phyloP scores from a whole-genome alignment of 2,888 invertebrate species.

The Mythimna loreyi region DNA sequence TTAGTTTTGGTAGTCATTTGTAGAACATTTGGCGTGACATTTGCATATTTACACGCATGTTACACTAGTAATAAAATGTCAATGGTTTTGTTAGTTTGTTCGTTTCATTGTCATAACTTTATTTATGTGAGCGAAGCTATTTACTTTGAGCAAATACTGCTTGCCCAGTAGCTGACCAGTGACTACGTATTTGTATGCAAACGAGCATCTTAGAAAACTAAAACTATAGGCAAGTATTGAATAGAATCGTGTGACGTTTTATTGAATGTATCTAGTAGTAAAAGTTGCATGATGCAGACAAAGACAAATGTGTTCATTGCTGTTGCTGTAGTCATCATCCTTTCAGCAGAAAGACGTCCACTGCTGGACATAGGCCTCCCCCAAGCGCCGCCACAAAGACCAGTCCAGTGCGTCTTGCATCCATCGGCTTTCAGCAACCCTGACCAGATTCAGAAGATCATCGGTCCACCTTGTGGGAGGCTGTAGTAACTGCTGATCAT shows the following conservation, averaged over 20 bases:
- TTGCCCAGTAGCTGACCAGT: neutral
- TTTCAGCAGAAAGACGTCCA: too few relatives aligned
- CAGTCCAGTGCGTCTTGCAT: too few relatives aligned
- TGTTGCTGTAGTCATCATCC: too few relatives aligned
- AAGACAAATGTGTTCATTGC: too few relatives aligned
- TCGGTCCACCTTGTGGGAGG: too few relatives aligned
- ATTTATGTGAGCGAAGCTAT: neutral
- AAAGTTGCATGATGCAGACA: neutral
- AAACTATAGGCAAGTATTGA: too few relatives aligned
- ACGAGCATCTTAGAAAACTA: neutral
- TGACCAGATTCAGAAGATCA: too few relatives aligned
- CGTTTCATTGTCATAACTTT: conserved; percentile 1
- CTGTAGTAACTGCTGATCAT: neutral
- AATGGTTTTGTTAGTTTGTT: conserved; percentile 25
- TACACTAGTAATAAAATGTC: conserved; percentile 24
- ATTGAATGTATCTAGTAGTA: neutral
- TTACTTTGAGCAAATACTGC: conserved; percentile 1
- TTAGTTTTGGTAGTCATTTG: conserved; percentile 52
- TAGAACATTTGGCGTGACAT: conserved; percentile 43
- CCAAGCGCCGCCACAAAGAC: too few relatives aligned
- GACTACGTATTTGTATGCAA: neutral
- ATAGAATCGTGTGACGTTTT: conserved; percentile 3
- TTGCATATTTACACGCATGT: conserved; percentile 50
- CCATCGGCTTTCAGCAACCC: too few relatives aligned
- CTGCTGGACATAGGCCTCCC: too few relatives aligned